phyloP scores from a whole-genome alignment of 2,113 vertebrate genomes.

The Tichodroma muraria region DNA sequence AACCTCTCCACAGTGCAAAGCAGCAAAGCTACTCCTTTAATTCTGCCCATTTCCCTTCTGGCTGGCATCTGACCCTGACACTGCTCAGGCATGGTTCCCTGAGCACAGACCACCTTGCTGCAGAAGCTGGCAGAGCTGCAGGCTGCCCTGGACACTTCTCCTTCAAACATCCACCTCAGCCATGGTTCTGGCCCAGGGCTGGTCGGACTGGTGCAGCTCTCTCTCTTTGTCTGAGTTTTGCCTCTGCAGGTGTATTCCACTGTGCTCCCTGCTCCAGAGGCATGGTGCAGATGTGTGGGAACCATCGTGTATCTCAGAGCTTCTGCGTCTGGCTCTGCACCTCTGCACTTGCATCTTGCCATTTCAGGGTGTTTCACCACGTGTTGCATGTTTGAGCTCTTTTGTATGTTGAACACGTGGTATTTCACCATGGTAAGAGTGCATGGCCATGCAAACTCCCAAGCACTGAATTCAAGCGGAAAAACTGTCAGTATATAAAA shows the following conservation, averaged over 20 bases:
- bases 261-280: background rate
- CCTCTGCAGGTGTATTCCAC: background rate
- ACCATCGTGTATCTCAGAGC: background rate
- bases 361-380: background rate
- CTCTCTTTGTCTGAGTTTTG: background rate
- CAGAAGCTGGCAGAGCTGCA: background rate
- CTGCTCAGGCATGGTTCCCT: background rate
- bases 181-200: background rate
- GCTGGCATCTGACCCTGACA: background rate
- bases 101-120: background rate
- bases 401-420: accelerated
- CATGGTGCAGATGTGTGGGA: background rate
- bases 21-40: background rate
- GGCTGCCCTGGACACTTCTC: background rate
- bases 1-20: background rate
- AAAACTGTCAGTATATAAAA: background rate
- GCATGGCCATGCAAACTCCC: background rate
- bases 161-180: accelerated
- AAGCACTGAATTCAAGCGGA: background rate
- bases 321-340: background rate
- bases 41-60: background rate
- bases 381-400: background rate
- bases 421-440: background rate
- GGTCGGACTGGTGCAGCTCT: accelerated
- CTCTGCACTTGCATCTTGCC: background rate